Evolutionary conservation across 2,888 invertebrate species (phyloP).

Genomic region (Brenthis hecate): DNA sequence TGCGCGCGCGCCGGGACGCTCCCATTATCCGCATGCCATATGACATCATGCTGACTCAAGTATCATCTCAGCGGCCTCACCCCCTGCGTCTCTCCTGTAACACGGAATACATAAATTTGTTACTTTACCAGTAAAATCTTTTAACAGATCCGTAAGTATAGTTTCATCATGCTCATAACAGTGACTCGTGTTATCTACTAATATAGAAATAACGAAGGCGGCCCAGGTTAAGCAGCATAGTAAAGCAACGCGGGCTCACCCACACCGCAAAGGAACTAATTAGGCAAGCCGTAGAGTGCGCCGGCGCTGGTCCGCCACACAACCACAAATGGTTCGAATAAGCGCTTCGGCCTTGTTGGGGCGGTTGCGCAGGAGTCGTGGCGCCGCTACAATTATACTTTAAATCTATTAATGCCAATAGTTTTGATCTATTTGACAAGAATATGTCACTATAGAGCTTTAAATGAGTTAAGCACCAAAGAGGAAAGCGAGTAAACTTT

Average conservation of each 20-base stretch:
- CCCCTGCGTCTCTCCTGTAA: conserved; percentile 45
- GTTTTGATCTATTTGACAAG: background rate
- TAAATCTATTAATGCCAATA: conserved; percentile 51
- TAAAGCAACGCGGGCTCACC: conserved; percentile 69
- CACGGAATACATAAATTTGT: conserved; percentile 14
- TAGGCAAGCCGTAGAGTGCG: conserved; percentile 64
- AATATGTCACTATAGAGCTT: too few species aligned
- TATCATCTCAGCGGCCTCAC: conserved; percentile 46
- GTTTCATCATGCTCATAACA: conserved; percentile 15
- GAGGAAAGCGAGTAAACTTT: too few species aligned
- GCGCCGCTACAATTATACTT: conserved; percentile 63
- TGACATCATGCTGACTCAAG: conserved; percentile 79
- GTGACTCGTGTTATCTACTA: conserved; percentile 46
- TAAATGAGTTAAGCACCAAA: too few species aligned
- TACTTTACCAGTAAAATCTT: background rate
- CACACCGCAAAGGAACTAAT: conserved; percentile 71
- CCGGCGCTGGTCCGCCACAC: conserved; percentile 33
- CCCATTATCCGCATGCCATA: conserved; percentile 57
- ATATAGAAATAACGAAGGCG: conserved; percentile 66
- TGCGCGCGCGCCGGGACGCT: conserved; percentile 64
- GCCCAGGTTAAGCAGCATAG: conserved; percentile 52
- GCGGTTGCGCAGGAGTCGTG: conserved; percentile 65
- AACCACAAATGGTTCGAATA: conserved; percentile 71
- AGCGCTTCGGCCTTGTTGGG: conserved; percentile 67
- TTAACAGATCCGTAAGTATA: background rate